Base-by-base conservation (phyloP, 2,888 invertebrate genomes). In the Sceliomorpha sp. region DNA sequence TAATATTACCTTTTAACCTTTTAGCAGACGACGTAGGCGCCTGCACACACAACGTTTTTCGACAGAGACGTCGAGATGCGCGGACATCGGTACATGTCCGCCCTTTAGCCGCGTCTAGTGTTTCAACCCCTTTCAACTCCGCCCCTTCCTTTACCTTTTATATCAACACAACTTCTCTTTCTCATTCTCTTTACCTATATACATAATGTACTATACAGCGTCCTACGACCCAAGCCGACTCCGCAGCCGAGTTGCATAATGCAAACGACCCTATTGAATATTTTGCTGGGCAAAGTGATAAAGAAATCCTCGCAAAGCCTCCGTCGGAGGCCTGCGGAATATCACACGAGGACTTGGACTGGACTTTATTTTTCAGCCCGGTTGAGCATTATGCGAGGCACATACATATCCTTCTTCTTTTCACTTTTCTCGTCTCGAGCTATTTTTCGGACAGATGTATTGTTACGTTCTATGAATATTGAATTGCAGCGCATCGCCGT, bases 251-350 rank as follows among this genome's bases (percentile, higher is more conserved):
- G 78, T 81, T 83, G 80, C 81, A 83, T 85, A 84, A 85, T 85
- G 84, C 80, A 84, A 78, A 73, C 76, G 62, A 76, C 74, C 77
- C 78, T 83, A 84, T 84, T 84, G 83, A 84, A 84, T 83, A 81
- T 82, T 81, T 80, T 70, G 77, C 72, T 62, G 73, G 56, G 76
- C 60, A 78, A 81, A 84, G 82, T 82, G 83, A 84, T 85, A 84
- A 81, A 77, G 79, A 81, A 82, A 83, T 82, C 82, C 80, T 74
- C 64, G 74, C 68, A 79, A 82, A 80, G 78, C 78, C 74, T 73
- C 70, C 70, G 64, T 55, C 51, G 68, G 72, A 82, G 76, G 76
- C 79, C 72, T 62, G 58, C 68, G 72, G 81, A 83, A 83, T 83
- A 80, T 79, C 66, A 44, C 68, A 69, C 69, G 63, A 67, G 56